Evolutionary conservation across 2,113 vertebrate species (phyloP), one percentile per base, ranked within the genome.

Genomic region (Mormyrus iriodes): DNA sequence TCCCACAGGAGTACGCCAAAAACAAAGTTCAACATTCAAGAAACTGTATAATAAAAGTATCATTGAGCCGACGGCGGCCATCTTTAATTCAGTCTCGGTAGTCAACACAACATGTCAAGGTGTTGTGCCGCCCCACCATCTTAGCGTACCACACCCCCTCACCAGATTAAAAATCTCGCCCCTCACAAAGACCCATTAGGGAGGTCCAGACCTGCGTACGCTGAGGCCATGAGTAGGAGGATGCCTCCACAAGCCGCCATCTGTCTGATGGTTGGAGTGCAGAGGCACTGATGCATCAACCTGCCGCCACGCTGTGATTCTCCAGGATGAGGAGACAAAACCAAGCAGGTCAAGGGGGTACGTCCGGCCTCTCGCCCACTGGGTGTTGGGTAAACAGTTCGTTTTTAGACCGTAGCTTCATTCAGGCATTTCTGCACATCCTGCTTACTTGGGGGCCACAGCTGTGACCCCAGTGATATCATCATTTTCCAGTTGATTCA

Each of bases 251-350:
- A 8, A 79, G 35, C 35, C 15, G 35, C 42, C 42, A 85, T 85
- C 82, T 85, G 73, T 79, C 73, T 27, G 73, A 76, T n/a, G 31
- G 69, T 39, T 19, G 69, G 69, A 17, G 73, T 19, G 35, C 31
- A 79, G 35, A 17, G 19, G 35, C 35, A 6, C 19, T 39, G 73
- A 42, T 79, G 73, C 73, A 42, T 79, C 73, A 79, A 31, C 0
- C 31, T 79, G 73, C 73, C 42, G 73, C 73, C 73, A 79, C 73
- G 73, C 73, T 79, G 73, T 79, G 73, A 35, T 79, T 79, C 73
- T 79, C 73, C 35, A 19, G 31, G 73, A 39, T 2, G 83, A 27
- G 19, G 83, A 85, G 6, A 48, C 44, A 49, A 42, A 85, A 51
- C 12, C 3, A 4, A 79, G 73, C 15, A 42, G 35, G 73, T 79